A percentile compares a stretch with the other conserved stretches of the same genome.
phyloP scores from a whole-genome alignment of 2,797 vertebrate genomes.

The Schizopygopsis malacanthus region DNA sequence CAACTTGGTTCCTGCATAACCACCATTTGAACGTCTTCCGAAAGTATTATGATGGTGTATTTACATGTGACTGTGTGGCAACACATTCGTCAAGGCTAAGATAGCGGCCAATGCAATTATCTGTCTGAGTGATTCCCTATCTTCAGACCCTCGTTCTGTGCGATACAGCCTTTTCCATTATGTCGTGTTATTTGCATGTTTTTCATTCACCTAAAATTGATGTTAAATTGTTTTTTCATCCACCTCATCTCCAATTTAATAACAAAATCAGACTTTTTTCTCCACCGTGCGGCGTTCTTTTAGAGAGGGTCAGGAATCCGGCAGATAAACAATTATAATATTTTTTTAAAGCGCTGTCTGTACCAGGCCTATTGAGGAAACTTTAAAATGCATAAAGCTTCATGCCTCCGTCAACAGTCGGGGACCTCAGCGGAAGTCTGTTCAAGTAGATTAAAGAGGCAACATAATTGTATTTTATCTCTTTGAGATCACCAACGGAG shows the following conservation, averaged over 20 bases:
- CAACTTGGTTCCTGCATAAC: not conserved
- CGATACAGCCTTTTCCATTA: constrained; percentile 51
- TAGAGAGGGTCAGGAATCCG: constrained; percentile 43
- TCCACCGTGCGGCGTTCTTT: not conserved
- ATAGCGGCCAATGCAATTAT: constrained; percentile 59
- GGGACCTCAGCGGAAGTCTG: not conserved
- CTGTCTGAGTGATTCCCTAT: constrained; percentile 57
- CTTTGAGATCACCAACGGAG: constrained; percentile 41
- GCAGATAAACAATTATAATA: constrained; percentile 39
- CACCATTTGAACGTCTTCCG: not conserved
- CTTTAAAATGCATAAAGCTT: constrained; percentile 37
- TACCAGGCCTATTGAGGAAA: constrained; percentile 26
- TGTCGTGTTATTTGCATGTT: constrained; percentile 59
- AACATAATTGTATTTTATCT: constrained; percentile 47
- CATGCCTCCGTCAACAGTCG: constrained; percentile 11
- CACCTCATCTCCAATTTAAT: constrained; percentile 54
- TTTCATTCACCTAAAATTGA: constrained; percentile 57
- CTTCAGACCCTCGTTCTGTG: constrained; percentile 47
- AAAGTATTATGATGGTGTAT: not conserved
- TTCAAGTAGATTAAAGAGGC: constrained; percentile 43
- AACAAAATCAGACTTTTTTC: constrained; percentile 50
- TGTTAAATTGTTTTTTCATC: constrained; percentile 59
- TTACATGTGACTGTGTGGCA: constrained; percentile 23
- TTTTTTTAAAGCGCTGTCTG: constrained; percentile 10
- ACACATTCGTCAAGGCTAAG: constrained; percentile 40